Conservation (phyloP, 2,888 invertebrate species). For the Apantesis nais region DNA sequence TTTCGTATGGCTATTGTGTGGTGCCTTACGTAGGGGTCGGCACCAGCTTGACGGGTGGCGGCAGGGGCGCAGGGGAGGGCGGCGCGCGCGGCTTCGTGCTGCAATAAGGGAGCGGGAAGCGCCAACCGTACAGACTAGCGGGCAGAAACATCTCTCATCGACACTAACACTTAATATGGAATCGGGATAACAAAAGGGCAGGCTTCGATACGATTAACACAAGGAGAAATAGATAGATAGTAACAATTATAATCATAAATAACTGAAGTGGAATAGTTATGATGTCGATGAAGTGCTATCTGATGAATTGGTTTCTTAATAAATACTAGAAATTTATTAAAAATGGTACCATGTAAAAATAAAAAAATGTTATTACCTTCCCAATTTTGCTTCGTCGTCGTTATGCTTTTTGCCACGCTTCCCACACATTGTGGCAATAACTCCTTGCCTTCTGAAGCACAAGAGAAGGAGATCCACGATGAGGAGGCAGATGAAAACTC, state of each 20-base stretch:
- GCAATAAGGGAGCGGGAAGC: constrained; percentile 98
- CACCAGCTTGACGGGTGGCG: constrained; percentile 91
- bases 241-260: constrained; percentile 50
- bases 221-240: constrained; percentile 48
- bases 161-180: constrained; percentile 74
- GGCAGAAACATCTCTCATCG: constrained; percentile 86
- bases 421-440: constrained; percentile 89
- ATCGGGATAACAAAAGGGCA: constrained; percentile 48
- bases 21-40: constrained; percentile 89
- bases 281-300: constrained; percentile 71
- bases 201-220: constrained; percentile 46
- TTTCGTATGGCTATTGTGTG: constrained; percentile 59
- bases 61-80: constrained; percentile 92
- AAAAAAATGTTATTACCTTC: constrained; percentile 87
- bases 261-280: constrained; percentile 49
- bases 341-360: not conserved
- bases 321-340: constrained; percentile 27
- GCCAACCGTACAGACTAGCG: constrained; percentile 97
- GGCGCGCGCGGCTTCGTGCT: constrained; percentile 94
- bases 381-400: constrained; percentile 93
- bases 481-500: constrained; percentile 91
- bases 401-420: constrained; percentile 88
- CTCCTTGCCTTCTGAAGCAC: constrained; percentile 87
- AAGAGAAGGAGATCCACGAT: constrained; percentile 95
- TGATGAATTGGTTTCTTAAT: constrained; percentile 45